Evolutionary conservation across 1,140 invertebrate species (phyloP).

Genomic region (Panulirus ornatus): DNA sequence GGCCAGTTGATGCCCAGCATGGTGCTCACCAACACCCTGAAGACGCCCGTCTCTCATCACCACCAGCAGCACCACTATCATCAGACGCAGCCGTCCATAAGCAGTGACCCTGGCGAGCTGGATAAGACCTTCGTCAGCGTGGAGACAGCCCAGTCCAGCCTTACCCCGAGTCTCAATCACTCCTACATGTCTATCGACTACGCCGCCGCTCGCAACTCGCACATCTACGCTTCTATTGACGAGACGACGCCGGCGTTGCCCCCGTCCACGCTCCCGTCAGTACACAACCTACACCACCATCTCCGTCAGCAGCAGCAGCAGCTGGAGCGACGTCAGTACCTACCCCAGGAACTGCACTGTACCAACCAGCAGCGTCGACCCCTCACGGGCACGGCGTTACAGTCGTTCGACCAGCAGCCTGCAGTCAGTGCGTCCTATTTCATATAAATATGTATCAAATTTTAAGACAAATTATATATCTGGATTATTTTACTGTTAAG

Average conservation of each 20-base stretch:
- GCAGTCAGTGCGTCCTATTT: slow-evolving; percentile 66
- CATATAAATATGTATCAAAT: slow-evolving; percentile 38
- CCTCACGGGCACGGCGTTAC: slow-evolving; percentile 44
- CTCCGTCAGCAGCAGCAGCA: slow-evolving; percentile 76
- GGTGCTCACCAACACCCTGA: slow-evolving; percentile 69
- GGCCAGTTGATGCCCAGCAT: slow-evolving; percentile 63
- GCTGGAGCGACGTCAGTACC: slow-evolving; percentile 73
- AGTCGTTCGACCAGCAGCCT: slow-evolving; percentile 55
- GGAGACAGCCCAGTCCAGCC: slow-evolving; percentile 74
- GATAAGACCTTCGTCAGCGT: slow-evolving; percentile 75
- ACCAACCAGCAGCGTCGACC: slow-evolving; percentile 55
- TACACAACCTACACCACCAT: slow-evolving; percentile 81
- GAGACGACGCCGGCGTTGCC: slow-evolving; percentile 83
- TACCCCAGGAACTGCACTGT: slow-evolving; percentile 41
- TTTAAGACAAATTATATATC: background rate
- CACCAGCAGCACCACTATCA: slow-evolving; percentile 76
- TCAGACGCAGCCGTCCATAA: slow-evolving; percentile 76
- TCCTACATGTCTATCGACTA: slow-evolving; percentile 76
- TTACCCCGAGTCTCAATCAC: slow-evolving; percentile 71
- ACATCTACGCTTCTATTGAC: slow-evolving; percentile 80
- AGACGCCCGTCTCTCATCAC: slow-evolving; percentile 57
- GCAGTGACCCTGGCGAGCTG: slow-evolving; percentile 75
- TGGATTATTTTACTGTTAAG: background rate
- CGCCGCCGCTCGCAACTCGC: slow-evolving; percentile 77
- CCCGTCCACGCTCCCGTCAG: slow-evolving; percentile 83